Evolutionary conservation across 2,797 vertebrate species (phyloP).

Genomic region (Astyanax mexicanus): DNA sequence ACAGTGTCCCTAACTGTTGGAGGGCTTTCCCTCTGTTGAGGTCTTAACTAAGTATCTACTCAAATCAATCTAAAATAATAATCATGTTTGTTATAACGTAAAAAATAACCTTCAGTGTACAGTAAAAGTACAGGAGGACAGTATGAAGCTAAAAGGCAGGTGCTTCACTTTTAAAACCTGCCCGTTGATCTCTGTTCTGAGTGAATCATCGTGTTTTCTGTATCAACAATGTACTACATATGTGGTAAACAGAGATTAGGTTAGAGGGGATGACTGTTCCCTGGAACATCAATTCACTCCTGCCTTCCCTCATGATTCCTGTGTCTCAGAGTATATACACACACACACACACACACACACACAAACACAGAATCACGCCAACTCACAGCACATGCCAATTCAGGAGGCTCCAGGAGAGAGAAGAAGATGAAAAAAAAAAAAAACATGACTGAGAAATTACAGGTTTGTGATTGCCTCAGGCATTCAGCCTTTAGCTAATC

Average conservation of each 20-base stretch:
- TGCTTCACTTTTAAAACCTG: neutral
- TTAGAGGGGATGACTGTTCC: neutral
- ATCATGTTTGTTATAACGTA: too few relatives aligned
- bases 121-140: neutral
- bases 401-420: constrained; percentile 11
- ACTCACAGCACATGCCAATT: constrained; percentile 17
- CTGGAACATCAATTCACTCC: constrained; percentile 12
- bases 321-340: neutral
- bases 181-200: neutral
- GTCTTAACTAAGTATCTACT: too few relatives aligned
- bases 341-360: too few relatives aligned
- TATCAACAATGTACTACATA: neutral
- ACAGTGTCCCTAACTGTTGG: too few relatives aligned
- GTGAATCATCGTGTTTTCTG: too few relatives aligned
- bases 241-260: neutral
- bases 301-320: neutral
- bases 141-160: neutral
- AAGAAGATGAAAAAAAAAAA: too few relatives aligned
- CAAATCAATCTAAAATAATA: too few relatives aligned
- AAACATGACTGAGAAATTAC: constrained; percentile 43
- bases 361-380: neutral
- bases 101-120: too few relatives aligned
- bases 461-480: constrained; percentile 50
- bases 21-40: too few relatives aligned
- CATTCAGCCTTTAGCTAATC: constrained; percentile 55